Evolutionary conservation across 2,113 vertebrate genomes (phyloP).

Genomic region (Nycticebus coucang): DNA sequence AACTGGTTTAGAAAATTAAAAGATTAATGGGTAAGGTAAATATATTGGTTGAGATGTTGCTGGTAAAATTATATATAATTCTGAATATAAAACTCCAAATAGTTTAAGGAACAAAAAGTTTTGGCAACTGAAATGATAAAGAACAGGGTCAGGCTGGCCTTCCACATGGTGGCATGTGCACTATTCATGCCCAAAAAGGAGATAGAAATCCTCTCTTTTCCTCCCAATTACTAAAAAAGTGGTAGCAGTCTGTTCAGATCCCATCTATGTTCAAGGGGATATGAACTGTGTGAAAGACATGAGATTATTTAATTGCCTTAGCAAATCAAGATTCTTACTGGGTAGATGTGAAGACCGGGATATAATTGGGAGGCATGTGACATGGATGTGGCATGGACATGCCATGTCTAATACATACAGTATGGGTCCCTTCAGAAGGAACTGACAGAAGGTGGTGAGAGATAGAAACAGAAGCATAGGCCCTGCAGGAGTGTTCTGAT

Average conservation of each 20-base stretch:
- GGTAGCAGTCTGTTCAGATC: background rate
- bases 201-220: background rate
- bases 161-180: background rate
- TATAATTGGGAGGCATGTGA: background rate
- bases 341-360: background rate
- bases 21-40: background rate
- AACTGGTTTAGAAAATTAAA: background rate
- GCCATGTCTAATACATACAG: no score
- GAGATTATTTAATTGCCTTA: background rate
- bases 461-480: background rate
- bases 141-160: background rate
- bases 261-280: background rate
- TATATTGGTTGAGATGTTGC: background rate
- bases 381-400: accelerated
- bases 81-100: background rate
- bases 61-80: background rate
- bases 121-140: background rate
- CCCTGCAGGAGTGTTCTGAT: background rate
- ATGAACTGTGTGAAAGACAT: background rate
- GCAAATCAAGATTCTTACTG: background rate
- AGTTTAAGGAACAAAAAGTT: background rate
- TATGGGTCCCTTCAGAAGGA: background rate
- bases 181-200: background rate
- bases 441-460: background rate
- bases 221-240: background rate